phyloP scores from a whole-genome alignment of 2,888 invertebrate species.

The Hyposoter didymator region DNA sequence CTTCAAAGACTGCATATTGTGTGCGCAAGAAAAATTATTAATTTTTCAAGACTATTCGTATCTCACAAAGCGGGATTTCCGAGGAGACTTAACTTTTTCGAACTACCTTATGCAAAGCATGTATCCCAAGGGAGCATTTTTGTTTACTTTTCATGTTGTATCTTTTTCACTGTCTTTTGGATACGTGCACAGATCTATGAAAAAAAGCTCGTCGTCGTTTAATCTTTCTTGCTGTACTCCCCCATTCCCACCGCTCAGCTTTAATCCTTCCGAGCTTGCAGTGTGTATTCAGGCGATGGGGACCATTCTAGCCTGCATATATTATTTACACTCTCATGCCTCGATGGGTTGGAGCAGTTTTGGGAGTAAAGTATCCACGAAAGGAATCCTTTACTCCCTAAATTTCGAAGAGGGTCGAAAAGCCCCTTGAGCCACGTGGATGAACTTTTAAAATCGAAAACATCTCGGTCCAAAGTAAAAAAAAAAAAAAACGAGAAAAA shows the following conservation, averaged over 20 bases:
- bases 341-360: conserved; percentile 20
- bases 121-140: neutral
- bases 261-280: conserved; percentile 58
- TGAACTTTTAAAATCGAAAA: conserved; percentile 36
- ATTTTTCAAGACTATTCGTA: neutral
- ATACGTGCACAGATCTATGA: conserved; percentile 22
- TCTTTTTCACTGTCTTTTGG: conserved; percentile 28
- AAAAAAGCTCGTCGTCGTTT: conserved; percentile 56
- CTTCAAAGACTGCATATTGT: neutral
- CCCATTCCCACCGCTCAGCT: conserved; percentile 22
- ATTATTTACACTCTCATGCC: conserved; percentile 59
- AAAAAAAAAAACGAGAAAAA: conserved; percentile 48
- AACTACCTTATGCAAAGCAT: conserved; percentile 6
- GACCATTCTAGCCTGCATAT: conserved; percentile 59
- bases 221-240: conserved; percentile 60
- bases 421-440: conserved; percentile 40
- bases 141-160: conserved; percentile 10
- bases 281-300: conserved; percentile 53
- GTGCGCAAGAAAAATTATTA: neutral
- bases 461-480: neutral
- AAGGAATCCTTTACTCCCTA: conserved; percentile 17
- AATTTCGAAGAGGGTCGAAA: conserved; percentile 34
- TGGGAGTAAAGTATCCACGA: conserved; percentile 54
- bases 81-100: conserved; percentile 3
- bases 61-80: conserved; percentile 8